phyloP scores from a whole-genome alignment of 2,113 vertebrate species.

The Eolophus roseicapilla region DNA sequence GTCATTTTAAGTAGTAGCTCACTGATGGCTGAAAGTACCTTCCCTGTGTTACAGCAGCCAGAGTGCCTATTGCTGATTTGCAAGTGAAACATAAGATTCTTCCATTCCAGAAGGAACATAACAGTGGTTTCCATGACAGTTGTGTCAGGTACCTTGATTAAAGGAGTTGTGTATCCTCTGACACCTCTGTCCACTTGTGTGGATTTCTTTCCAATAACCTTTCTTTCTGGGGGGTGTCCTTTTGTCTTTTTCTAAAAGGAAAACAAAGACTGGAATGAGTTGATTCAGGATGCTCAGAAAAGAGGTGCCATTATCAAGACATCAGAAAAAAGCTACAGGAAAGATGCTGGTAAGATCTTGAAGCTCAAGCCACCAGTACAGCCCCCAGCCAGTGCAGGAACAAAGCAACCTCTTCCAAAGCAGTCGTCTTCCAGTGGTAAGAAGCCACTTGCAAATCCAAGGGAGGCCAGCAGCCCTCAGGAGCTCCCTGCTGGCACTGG shows the following conservation, averaged over 20 bases:
- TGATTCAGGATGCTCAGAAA: conserved; percentile 81
- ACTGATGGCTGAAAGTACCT: background rate
- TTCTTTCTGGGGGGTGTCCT: background rate
- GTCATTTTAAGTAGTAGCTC: background rate
- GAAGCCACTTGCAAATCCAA: background rate
- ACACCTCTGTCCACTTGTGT: background rate
- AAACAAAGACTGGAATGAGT: conserved; percentile 79
- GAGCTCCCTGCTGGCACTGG: background rate
- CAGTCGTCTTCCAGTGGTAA: background rate
- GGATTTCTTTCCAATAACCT: background rate
- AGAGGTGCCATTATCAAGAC: conserved; percentile 79
- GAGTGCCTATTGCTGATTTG: conserved; percentile 28
- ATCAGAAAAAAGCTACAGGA: conserved; percentile 64
- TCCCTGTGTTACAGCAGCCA: conserved; percentile 50
- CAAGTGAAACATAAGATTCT: conserved; percentile 37
- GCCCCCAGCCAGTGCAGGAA: background rate
- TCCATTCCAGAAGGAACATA: conserved; percentile 30
- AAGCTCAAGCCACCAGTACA: conserved; percentile 59
- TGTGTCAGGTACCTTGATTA: conserved; percentile 33
- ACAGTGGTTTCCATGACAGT: conserved; percentile 17
- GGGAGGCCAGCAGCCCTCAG: background rate
- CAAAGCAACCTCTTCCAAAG: background rate
- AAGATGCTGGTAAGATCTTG: conserved; percentile 72
- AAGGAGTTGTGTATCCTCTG: background rate
- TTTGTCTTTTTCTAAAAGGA: conserved; percentile 63